Base-by-base conservation (phyloP, 2,888 invertebrate species). In the Yponomeuta plumbellus region DNA sequence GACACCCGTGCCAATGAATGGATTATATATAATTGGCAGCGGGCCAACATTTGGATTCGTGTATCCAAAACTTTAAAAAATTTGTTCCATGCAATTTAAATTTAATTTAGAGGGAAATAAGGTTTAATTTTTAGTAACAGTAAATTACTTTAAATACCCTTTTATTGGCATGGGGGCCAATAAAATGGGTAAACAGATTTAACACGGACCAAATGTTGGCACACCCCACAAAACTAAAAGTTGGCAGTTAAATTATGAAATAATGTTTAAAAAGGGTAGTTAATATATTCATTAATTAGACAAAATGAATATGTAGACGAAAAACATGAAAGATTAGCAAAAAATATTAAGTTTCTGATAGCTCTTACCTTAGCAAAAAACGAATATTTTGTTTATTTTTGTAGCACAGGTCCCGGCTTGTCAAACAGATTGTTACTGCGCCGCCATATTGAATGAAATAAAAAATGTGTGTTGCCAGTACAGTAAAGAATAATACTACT, bases 41-140 rank as follows among this genome's bases (percentile, higher is more conserved):
- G 62, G 52, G 62, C 58, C 61, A 67, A 67, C 21, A 65, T 61
- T 67, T 67, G 65, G 67, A 65, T 56, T 56, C 56, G 56, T 56
- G 56, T 56, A 56, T 56, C 56, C 56, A 17, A 56, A 56, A 56
- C 56, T 56, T 56, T 56, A 56, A 6, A 56, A 56, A 56, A 17
- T 10, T 10, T 56, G 56, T 56, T 56, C 56, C 56, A 56, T 56
- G 56, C 56, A 56, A 17, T 56, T 17, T 56, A 56, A 56, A 56
- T 56, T 52, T 8, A 8, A 52, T 26, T 26, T 26, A 26, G 26
- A 26, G 26, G 5, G 5, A 2, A 5, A 4, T 26, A 26, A 4
- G 26, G 26, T 26, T 4, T 26, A 26, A 26, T 26, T 26, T 26
- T 4, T 26, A 5, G 2, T 26, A 26, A 26, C 26, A 26, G 26